phyloP scores from a whole-genome alignment of 2,797 vertebrate genomes.

The Oreochromis mossambicus region DNA sequence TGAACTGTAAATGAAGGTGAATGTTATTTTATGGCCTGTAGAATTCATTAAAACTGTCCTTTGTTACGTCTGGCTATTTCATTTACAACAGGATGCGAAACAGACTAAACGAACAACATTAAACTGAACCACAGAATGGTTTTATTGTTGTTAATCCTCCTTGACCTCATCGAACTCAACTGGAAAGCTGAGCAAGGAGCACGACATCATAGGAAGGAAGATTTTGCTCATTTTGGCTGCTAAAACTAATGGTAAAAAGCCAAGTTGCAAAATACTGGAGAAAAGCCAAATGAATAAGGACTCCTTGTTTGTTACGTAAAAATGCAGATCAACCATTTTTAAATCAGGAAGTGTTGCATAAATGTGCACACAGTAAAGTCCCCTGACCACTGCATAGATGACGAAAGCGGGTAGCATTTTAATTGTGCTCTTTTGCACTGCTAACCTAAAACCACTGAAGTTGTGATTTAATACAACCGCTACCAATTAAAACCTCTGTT shows the following conservation, averaged over 20 bases:
- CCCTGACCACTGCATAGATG: not conserved
- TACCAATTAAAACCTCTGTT: slow-evolving; percentile 4
- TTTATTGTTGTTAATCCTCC: not conserved
- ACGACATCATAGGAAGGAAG: not conserved
- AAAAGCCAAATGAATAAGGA: not conserved
- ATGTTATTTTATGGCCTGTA: not conserved
- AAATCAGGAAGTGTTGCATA: not conserved
- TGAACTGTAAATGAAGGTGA: not conserved
- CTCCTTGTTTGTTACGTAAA: not conserved
- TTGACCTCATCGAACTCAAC: not conserved
- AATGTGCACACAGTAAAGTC: not conserved
- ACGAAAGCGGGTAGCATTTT: slow-evolving; percentile 31
- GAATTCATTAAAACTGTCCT: not conserved
- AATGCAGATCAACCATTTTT: not conserved
- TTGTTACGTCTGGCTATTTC: not conserved
- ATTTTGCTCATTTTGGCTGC: not conserved
- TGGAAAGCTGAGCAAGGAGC: not conserved
- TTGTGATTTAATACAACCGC: not conserved
- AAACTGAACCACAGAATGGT: not conserved
- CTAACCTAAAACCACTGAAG: not conserved
- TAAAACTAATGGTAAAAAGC: not conserved
- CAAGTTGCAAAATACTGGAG: not conserved
- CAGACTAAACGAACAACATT: not conserved
- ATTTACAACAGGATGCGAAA: not conserved
- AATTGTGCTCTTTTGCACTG: slow-evolving; percentile 5